phyloP scores from a whole-genome alignment of 2,797 vertebrate genomes.

The Chaunax sp. region DNA sequence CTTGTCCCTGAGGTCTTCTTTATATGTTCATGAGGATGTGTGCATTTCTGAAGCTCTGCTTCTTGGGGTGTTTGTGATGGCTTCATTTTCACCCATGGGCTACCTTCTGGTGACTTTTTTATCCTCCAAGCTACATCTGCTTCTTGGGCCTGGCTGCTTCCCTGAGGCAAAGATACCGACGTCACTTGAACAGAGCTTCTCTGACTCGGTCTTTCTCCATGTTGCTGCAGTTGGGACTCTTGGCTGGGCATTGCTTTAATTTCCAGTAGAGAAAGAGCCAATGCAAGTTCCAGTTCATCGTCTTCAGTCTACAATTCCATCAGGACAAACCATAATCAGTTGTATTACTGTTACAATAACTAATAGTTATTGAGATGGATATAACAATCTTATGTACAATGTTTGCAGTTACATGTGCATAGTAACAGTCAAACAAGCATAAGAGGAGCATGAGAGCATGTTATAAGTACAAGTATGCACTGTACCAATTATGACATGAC shows the following conservation, averaged over 20 bases:
- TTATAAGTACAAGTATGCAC: background rate
- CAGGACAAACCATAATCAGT: constrained; percentile 10
- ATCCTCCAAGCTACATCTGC: constrained; percentile 6
- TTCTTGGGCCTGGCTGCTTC: constrained; percentile 17
- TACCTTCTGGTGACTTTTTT: constrained; percentile 13
- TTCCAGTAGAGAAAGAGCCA: constrained; percentile 71
- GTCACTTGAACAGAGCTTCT: constrained; percentile 4
- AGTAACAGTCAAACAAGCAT: background rate
- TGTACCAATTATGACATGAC: too few relatives aligned
- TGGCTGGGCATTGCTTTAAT: constrained; percentile 35
- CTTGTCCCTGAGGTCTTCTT: constrained; percentile 5
- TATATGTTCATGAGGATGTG: background rate
- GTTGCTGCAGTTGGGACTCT: constrained; percentile 2
- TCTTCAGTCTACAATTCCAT: constrained; percentile 67
- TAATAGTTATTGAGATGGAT: background rate
- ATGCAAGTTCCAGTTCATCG: constrained; percentile 72
- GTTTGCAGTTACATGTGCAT: background rate
- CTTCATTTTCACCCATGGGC: constrained; percentile 7
- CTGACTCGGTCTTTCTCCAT: background rate
- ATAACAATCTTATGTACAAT: background rate
- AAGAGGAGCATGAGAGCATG: background rate
- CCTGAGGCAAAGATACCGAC: constrained; percentile 11
- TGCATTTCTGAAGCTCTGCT: constrained; percentile 17
- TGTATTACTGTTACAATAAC: background rate
- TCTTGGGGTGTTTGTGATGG: background rate